Base-by-base conservation (phyloP, 1,140 invertebrate species). In the Helicoverpa zea region DNA sequence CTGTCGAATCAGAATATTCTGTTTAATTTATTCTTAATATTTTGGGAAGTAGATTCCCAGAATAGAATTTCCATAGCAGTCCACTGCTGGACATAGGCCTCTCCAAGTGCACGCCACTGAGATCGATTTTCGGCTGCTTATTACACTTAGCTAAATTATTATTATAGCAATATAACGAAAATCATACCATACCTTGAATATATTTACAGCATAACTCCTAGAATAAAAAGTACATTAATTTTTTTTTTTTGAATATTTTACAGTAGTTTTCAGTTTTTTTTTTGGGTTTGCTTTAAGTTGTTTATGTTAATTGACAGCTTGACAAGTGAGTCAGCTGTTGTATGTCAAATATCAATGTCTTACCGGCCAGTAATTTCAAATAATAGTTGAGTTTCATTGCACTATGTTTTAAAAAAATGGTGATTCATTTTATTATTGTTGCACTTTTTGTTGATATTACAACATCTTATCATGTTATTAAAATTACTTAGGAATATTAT, bases 281-380 rank as follows among this genome's bases (percentile, higher is more conserved):
- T 18, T 56, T 3, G 54, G 14, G 3, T 16, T 18, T 58, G 5
- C 16, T 18, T 1, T 12, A 58, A 29, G 23, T 59, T 59, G 58
- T 59, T 59, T 18, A 59, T 59, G 58, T 59, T 59, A 13, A 59
- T 5, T 59, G 18, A 59, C 23, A 59, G 58, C 29, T 59, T 59
- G 52, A 59, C 58, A 59, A 0, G 11, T 29, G 5, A 29, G 12
- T 59, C 58, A 59, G 23, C 58, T 59, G 58, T 12, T 2, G n/a
- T 13, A 9, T 59, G 58, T 29, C 58, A 59, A 59, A 59, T 12
- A 23, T 59, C 58, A 29, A 16, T 29, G 35, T 59, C 11, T 59
- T 29, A 12, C 13, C 23, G 13, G 58, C 58, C 58, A 59, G 58
- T 12, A 2, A 29, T 59, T 59, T 11, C 9, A 59, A 11, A 18